Conservation (phyloP, 2,797 vertebrate genomes). For the Cheirogaleus major region DNA sequence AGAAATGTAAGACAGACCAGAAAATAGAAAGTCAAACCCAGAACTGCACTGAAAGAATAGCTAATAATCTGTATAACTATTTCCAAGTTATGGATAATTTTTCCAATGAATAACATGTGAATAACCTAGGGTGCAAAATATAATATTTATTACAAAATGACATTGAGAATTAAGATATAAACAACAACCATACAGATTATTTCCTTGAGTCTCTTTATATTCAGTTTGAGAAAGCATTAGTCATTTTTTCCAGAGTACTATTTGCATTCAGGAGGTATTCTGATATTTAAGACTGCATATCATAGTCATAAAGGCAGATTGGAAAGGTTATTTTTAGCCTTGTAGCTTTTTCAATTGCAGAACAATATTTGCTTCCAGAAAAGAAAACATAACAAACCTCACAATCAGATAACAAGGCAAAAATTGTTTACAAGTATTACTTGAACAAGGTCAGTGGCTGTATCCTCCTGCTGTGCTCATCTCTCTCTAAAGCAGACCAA, state of each 20-base stretch:
- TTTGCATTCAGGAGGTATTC: slow-evolving; percentile 13
- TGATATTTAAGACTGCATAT: slow-evolving; percentile 44
- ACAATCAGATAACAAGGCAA: slow-evolving; percentile 44
- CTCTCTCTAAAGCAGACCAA: slow-evolving; percentile 4
- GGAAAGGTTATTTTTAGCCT: slow-evolving; percentile 48
- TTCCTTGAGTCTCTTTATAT: slow-evolving; percentile 15
- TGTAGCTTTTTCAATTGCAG: slow-evolving; percentile 19
- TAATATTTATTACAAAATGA: not conserved
- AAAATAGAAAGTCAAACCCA: not conserved
- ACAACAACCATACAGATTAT: not conserved
- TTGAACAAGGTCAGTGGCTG: not conserved
- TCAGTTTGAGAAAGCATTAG: slow-evolving; percentile 3
- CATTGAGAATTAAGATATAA: not conserved
- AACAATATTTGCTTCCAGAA: slow-evolving; percentile 50
- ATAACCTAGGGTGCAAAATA: not conserved
- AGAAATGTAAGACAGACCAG: not conserved
- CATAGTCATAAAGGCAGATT: not conserved
- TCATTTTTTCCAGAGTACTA: not conserved
- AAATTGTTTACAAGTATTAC: slow-evolving; percentile 32
- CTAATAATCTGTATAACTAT: not conserved
- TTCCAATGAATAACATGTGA: not conserved
- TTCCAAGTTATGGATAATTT: slow-evolving; percentile 14
- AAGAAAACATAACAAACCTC: slow-evolving; percentile 38
- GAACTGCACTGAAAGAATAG: not conserved
- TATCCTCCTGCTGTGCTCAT: not conserved